A percentile compares a stretch with the other conserved stretches of the same genome.
phyloP scores from a whole-genome alignment of 1,140 invertebrate genomes.

The Stratiolaelaps scimitus region DNA sequence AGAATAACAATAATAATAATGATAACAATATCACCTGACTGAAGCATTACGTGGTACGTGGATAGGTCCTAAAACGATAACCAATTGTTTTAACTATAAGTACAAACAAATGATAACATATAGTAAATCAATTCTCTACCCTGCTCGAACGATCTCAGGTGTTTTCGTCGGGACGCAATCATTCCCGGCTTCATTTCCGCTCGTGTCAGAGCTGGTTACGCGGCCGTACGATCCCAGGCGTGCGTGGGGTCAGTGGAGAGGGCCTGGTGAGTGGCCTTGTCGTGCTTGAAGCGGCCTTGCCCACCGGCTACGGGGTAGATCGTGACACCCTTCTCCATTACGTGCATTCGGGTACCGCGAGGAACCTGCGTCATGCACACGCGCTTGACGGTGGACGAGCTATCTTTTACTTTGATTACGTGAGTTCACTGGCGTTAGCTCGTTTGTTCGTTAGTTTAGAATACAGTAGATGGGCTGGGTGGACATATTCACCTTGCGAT shows the following conservation, averaged over 20 bases:
- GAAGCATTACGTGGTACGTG: too few species aligned
- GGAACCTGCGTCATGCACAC: conserved; percentile 26
- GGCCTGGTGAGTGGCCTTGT: conserved; percentile 7
- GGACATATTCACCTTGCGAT: too few species aligned
- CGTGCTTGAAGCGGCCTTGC: conserved; percentile 11
- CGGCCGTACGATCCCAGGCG: not conserved
- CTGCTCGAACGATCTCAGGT: not conserved
- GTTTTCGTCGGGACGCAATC: conserved; percentile 26
- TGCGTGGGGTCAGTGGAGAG: not conserved
- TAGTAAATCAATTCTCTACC: too few species aligned
- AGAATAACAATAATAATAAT: too few species aligned
- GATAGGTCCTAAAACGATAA: too few species aligned
- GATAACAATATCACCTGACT: too few species aligned
- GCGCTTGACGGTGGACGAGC: not conserved
- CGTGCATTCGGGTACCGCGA: conserved; percentile 1
- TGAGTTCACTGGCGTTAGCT: not conserved
- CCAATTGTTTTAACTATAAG: too few species aligned
- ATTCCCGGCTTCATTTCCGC: conserved; percentile 26
- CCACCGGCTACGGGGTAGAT: conserved; percentile 19
- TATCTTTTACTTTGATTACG: conserved; percentile 15
- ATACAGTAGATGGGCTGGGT: too few species aligned
- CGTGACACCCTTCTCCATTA: conserved; percentile 23
- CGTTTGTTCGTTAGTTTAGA: not conserved
- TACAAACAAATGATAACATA: too few species aligned
- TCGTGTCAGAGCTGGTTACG: conserved; percentile 18